phyloP scores from a whole-genome alignment of 2,797 vertebrate genomes.

The Corythornis leucogaster region DNA sequence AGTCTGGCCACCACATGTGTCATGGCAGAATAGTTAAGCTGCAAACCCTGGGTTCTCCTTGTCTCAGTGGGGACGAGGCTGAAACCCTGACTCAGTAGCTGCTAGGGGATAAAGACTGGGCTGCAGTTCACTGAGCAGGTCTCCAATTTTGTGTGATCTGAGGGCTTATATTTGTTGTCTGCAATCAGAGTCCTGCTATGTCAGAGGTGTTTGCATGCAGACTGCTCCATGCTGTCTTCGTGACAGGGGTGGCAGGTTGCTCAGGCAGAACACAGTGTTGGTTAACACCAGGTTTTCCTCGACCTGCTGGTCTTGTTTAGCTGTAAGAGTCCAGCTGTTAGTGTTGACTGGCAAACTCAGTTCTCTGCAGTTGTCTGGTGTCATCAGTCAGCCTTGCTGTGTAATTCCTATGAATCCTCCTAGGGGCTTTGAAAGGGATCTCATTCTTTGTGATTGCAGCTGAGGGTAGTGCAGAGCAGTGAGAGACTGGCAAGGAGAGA shows the following conservation, averaged over 20 bases:
- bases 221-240: background rate
- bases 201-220: background rate
- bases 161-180: background rate
- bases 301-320: background rate
- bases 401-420: background rate
- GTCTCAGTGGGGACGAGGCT: background rate
- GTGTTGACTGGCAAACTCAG: background rate
- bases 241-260: rapidly evolving
- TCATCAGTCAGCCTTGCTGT: background rate
- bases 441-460: background rate
- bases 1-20: background rate
- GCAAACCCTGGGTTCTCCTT: background rate
- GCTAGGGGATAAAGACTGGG: rapidly evolving
- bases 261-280: background rate
- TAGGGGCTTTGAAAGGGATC: background rate
- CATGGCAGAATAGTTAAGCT: background rate
- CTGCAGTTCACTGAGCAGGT: background rate
- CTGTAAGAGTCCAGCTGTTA: background rate
- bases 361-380: background rate
- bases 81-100: background rate
- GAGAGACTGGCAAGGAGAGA: background rate
- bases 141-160: background rate
- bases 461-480: background rate
- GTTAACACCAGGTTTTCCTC: background rate
- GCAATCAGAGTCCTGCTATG: background rate